Base-by-base conservation (phyloP, 1,140 invertebrate genomes). In the Pseudomyrmex sp. region DNA sequence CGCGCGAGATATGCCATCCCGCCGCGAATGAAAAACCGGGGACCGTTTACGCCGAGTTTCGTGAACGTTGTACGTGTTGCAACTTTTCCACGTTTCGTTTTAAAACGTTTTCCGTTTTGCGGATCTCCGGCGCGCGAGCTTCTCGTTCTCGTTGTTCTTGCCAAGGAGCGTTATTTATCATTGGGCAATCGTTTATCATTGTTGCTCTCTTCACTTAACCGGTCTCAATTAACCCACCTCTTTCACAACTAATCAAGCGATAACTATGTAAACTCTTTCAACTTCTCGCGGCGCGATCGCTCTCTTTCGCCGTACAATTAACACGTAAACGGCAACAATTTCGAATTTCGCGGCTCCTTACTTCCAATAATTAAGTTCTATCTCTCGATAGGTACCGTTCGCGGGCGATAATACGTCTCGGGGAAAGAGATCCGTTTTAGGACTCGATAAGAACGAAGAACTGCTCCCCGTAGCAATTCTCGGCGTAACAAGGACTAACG, bases 401-500 rank as follows among this genome's bases (percentile, higher is more conserved):
- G n/a, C 9, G 10, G 1, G 15, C 13, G 54, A 58, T 59, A 79
- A 80, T 80, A 61, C 70, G 59, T 70, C 48, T 35, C 35, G 35
- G 26, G 46, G 26, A 66, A 77, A 66, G 74, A 35, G 35, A 35
- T 66, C 56, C 65, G 20, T 8, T 58, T 46, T 20, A 46, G 54
- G 56, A 10, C 59, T 23, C 50, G 76, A 80, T 70, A 80, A 80
- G 76, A 66, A 26, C 46, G n/a, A 65, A 70, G 76, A 80, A 80
- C 54, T 35, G 35, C 35, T 80, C 70, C 52, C 48, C 35, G 61
- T 35, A 46, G 54, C 26, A 26, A 76, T 70, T 80, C 66, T 48
- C 44, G 66, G 20, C 66, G 76, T 80, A 70, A 72, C 76, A 70
- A 70, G 50, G 76, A 80, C 66, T 80, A 80, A 80, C 76, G 66